Base-by-base conservation (phyloP, 2,113 vertebrate genomes). In the Ondatra zibethicus region DNA sequence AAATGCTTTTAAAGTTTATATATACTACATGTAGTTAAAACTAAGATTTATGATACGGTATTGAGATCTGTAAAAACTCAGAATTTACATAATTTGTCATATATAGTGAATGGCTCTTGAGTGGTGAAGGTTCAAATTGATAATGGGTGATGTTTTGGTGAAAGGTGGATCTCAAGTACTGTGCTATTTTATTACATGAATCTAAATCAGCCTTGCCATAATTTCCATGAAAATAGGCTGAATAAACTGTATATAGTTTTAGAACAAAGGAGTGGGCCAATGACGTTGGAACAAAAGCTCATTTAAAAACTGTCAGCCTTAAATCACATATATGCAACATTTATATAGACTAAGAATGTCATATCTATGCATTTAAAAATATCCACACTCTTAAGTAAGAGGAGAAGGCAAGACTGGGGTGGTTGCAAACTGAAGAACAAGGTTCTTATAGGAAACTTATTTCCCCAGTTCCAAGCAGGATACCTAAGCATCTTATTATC, bases 21-120 rank as follows among this genome's bases (percentile, higher is more conserved):
- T 65, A 50, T 21, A 42, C 19, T 19, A 80, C 1, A 50, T 7
- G 61, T 14, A 86, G 85, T 27, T 25, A n/a, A 92, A 89, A 92
- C 92, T 72, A 84, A 92, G 25, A 70, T 80, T 82, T 76, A 10
- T 85, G 55, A 76, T 17, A 31, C 76, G 39, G 81, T 93, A 92
- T 89, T 75, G 72, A 58, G n/a, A 77, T 81, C 13, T 7, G 25
- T 36, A 72, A 11, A 23, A 9, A 36, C 55, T 78, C n/a, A 92
- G 27, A 78, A n/a, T 92, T 75, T 92, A 73, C 17, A 25, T 39
- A 82, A 76, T 88, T 91, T n/a, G 0, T 80, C 47, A 75, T 21
- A 2, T 72, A 42, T 19, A 27, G 11, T 76, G 12, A 81, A 3
- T 61, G 31, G 86, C 12, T 82, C 21, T 82, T 72, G 12, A 78